These are phyloP conservation scores for Vultur gryphus DNA, from an alignment of 2,797 vertebrate species.

Conservation along the genomic window DNA sequence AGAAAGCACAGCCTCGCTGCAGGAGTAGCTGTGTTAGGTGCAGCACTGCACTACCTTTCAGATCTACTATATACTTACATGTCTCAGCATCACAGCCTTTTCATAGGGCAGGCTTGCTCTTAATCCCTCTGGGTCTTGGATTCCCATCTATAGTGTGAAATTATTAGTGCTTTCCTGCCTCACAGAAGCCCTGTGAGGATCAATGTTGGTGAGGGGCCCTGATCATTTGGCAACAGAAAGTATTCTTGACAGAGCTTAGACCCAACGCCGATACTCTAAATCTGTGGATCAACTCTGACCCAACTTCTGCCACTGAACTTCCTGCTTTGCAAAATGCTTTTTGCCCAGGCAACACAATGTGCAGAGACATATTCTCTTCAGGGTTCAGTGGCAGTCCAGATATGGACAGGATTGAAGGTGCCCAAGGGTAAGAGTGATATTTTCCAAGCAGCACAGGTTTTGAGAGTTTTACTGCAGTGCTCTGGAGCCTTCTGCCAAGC, in stretches of 20 bases:
- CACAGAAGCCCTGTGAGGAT: background rate
- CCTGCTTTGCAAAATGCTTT: background rate
- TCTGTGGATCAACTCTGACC: background rate
- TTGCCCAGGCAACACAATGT: background rate
- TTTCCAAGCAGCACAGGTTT: constrained; percentile 19
- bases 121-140: background rate
- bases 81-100: background rate
- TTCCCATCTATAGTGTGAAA: background rate
- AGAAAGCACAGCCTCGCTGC: background rate
- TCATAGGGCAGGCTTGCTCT: background rate
- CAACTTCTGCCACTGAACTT: background rate
- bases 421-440: constrained; percentile 16
- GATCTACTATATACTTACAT: background rate
- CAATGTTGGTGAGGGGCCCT: background rate
- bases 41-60: background rate
- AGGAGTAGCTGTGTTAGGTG: background rate
- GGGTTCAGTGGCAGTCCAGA: background rate
- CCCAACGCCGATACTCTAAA: background rate
- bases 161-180: background rate
- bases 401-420: background rate
- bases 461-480: constrained; percentile 4
- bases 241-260: background rate
- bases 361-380: background rate
- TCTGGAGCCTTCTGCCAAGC: constrained; percentile 35
- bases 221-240: background rate